These are phyloP conservation scores for Sarcoramphus papa DNA, from an alignment of 2,797 vertebrate species.

Conservation along the genomic window DNA sequence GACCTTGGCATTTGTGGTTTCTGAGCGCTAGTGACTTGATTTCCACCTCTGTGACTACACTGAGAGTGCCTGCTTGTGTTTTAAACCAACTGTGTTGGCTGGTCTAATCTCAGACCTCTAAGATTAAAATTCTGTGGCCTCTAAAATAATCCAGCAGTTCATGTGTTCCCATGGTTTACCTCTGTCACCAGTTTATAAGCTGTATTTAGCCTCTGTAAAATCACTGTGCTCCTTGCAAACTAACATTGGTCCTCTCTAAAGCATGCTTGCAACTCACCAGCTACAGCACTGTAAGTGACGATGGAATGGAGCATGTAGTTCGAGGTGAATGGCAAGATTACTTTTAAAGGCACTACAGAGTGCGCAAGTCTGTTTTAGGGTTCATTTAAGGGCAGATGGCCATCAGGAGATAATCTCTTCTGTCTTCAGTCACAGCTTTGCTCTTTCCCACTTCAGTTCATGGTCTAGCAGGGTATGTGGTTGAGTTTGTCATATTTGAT, in stretches of 20 bases:
- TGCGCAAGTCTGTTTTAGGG: background rate
- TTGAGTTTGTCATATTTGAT: background rate
- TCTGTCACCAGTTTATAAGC: background rate
- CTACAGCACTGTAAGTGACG: background rate
- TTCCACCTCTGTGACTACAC: background rate
- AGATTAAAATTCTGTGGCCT: slow-evolving; percentile 20
- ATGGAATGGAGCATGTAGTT: background rate
- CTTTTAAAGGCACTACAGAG: background rate
- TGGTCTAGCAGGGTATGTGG: background rate
- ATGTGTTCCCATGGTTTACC: background rate
- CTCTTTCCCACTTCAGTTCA: background rate
- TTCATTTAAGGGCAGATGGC: background rate
- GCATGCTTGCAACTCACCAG: background rate
- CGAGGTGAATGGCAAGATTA: background rate
- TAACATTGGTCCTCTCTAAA: background rate
- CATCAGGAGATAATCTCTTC: background rate
- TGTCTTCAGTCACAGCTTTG: background rate
- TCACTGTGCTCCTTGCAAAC: background rate
- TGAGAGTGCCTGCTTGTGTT: background rate
- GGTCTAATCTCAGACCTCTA: slow-evolving; percentile 1
- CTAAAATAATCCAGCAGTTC: slow-evolving; percentile 25
- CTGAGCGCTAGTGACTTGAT: background rate
- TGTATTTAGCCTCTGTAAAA: slow-evolving; percentile 16
- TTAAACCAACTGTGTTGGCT: background rate
- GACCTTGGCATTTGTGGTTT: background rate